A percentile compares a stretch with the other conserved stretches of the same genome.
phyloP scores from a whole-genome alignment of 2,888 invertebrate genomes.

The Salticus scenicus region DNA sequence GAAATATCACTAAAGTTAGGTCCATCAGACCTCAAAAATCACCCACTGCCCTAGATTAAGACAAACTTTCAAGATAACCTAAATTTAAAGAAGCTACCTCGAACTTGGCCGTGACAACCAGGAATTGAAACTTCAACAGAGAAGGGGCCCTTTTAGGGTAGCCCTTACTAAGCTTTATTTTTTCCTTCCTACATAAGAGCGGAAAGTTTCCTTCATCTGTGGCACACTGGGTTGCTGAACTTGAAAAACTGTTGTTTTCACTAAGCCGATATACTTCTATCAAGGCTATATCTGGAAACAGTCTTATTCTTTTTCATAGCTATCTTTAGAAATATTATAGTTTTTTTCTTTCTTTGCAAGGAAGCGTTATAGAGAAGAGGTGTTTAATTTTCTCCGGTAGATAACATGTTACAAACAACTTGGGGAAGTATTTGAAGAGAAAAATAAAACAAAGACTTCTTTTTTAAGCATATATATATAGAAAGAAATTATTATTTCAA shows the following conservation, averaged over 20 bases:
- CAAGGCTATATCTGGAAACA: constrained; percentile 24
- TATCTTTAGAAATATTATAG: not conserved
- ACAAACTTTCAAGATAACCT: constrained; percentile 54
- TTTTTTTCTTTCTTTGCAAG: not conserved
- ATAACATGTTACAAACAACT: not conserved
- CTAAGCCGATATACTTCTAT: not conserved
- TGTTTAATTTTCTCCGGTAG: not conserved
- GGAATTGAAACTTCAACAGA: not conserved
- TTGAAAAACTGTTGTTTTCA: constrained; percentile 48
- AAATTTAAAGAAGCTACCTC: constrained; percentile 50
- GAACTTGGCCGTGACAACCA: constrained; percentile 53
- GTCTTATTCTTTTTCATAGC: constrained; percentile 6
- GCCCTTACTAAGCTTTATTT: not conserved
- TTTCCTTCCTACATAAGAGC: not conserved
- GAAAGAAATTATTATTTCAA: too few relatives aligned
- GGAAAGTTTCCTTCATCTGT: not conserved
- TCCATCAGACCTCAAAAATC: constrained; percentile 8
- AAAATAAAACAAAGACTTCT: too few relatives aligned
- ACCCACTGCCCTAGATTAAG: constrained; percentile 35
- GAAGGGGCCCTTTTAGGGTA: not conserved
- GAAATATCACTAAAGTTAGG: not conserved
- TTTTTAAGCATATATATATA: too few relatives aligned
- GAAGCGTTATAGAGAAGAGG: not conserved
- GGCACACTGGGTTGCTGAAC: not conserved
- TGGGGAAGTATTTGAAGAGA: not conserved